Evolutionary conservation across 1,140 invertebrate genomes (phyloP).

Genomic region (Hirudo medicinalis): DNA sequence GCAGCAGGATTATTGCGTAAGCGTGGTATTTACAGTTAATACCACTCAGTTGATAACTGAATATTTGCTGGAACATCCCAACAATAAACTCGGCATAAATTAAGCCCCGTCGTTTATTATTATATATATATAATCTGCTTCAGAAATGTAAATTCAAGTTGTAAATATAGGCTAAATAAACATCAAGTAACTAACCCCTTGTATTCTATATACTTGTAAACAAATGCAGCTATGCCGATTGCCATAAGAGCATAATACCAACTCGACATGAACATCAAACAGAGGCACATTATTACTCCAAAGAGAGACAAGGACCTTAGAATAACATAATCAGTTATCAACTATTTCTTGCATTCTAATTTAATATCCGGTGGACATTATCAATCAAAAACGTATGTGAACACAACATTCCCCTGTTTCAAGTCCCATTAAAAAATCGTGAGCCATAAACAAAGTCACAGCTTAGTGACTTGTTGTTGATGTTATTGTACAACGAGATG

Average conservation of each 20-base stretch:
- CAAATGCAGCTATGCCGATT: slow-evolving; percentile 82
- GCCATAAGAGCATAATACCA: slow-evolving; percentile 95
- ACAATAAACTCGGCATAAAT: too few relatives aligned
- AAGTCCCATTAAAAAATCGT: background rate
- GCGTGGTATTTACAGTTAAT: too few relatives aligned
- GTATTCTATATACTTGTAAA: slow-evolving; percentile 99
- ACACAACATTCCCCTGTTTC: background rate
- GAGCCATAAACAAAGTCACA: background rate
- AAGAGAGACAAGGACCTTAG: slow-evolving; percentile 71
- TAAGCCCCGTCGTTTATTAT: too few relatives aligned
- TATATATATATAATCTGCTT: too few relatives aligned
- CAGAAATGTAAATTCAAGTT: too few relatives aligned
- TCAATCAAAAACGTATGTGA: background rate
- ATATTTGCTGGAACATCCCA: too few relatives aligned
- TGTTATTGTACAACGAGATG: background rate
- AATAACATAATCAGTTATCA: slow-evolving; percentile 19
- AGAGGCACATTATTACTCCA: slow-evolving; percentile 79
- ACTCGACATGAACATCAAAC: slow-evolving; percentile 98
- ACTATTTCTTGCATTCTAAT: background rate
- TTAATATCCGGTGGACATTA: background rate
- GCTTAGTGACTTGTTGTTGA: background rate
- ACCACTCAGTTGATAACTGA: too few relatives aligned
- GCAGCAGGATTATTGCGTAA: too few relatives aligned
- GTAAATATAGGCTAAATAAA: too few relatives aligned
- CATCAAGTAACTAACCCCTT: slow-evolving; percentile 57